Conservation (phyloP, 2,888 invertebrate genomes). For the Leptopilina syphax region DNA sequence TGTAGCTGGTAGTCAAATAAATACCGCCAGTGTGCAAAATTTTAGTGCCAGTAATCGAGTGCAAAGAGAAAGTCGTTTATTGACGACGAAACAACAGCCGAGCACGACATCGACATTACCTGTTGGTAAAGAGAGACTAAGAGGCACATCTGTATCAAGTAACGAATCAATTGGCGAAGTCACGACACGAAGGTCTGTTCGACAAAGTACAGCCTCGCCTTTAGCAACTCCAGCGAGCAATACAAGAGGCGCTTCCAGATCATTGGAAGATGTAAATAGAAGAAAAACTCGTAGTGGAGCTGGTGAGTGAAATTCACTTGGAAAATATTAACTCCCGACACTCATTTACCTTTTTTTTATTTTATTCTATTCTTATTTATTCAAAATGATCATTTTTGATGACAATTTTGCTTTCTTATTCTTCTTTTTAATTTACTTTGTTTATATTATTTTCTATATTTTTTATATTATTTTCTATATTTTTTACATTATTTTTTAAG, state of each 20-base stretch:
- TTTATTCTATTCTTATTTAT: too few species aligned
- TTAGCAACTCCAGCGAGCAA: constrained; percentile 74
- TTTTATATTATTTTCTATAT: too few species aligned
- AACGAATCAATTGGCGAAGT: constrained; percentile 73
- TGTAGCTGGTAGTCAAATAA: constrained; percentile 69
- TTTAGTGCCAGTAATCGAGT: constrained; percentile 72
- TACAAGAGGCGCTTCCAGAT: constrained; percentile 74
- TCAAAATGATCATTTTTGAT: too few species aligned
- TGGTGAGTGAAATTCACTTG: constrained; percentile 68
- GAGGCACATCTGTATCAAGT: constrained; percentile 72
- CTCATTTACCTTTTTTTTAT: too few species aligned
- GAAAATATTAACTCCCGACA: too few species aligned
- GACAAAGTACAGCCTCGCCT: constrained; percentile 74
- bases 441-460: too few species aligned
- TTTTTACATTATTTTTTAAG: too few species aligned
- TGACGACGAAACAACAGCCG: constrained; percentile 73
- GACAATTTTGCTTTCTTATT: too few species aligned
- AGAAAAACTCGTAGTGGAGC: constrained; percentile 76
- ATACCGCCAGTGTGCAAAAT: constrained; percentile 68
- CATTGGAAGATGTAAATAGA: constrained; percentile 74
- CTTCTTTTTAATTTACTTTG: too few species aligned
- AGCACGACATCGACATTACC: constrained; percentile 59
- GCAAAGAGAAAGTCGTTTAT: constrained; percentile 73
- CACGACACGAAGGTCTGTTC: constrained; percentile 73
- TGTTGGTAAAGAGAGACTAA: constrained; percentile 72